A percentile compares a stretch with the other conserved stretches of the same genome.
These are phyloP conservation scores for Petrolisthes manimaculis DNA, from an alignment of 2,888 invertebrate species.

Conservation along the genomic window DNA sequence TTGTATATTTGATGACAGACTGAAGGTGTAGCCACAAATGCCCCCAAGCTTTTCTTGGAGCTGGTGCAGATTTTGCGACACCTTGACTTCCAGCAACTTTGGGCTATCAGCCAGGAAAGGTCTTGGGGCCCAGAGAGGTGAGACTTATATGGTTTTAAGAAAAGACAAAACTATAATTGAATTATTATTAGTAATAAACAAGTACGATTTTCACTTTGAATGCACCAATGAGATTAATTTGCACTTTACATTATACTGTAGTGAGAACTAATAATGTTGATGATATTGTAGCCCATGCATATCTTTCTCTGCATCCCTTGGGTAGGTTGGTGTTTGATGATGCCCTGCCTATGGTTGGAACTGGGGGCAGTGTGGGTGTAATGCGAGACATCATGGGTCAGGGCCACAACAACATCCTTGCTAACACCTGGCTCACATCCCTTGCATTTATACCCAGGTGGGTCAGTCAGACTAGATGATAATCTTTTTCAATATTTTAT, in stretches of 20 bases:
- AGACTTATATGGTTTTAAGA: neutral
- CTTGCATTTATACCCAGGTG: conserved; percentile 64
- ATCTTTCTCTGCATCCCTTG: neutral
- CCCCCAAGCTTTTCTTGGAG: conserved; percentile 44
- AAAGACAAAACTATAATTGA: neutral
- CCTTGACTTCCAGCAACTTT: conserved; percentile 37
- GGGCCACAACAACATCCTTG: conserved; percentile 42
- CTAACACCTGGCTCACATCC: conserved; percentile 61
- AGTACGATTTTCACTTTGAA: too few relatives aligned
- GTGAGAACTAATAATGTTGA: too few relatives aligned
- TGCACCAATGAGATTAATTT: too few relatives aligned
- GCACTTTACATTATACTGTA: too few relatives aligned
- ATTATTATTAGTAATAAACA: neutral
- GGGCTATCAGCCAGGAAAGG: conserved; percentile 40
- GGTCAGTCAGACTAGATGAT: neutral
- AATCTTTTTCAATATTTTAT: neutral
- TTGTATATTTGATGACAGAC: neutral
- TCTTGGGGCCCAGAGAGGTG: conserved; percentile 46
- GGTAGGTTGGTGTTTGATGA: conserved; percentile 58
- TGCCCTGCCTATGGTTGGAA: conserved; percentile 63
- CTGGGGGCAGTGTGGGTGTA: conserved; percentile 56
- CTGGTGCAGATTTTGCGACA: conserved; percentile 44
- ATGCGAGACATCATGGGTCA: conserved; percentile 55
- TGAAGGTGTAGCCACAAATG: conserved; percentile 46
- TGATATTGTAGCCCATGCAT: too few relatives aligned